phyloP scores from a whole-genome alignment of 2,797 vertebrate species.

The Ctenosaura bakeri region DNA sequence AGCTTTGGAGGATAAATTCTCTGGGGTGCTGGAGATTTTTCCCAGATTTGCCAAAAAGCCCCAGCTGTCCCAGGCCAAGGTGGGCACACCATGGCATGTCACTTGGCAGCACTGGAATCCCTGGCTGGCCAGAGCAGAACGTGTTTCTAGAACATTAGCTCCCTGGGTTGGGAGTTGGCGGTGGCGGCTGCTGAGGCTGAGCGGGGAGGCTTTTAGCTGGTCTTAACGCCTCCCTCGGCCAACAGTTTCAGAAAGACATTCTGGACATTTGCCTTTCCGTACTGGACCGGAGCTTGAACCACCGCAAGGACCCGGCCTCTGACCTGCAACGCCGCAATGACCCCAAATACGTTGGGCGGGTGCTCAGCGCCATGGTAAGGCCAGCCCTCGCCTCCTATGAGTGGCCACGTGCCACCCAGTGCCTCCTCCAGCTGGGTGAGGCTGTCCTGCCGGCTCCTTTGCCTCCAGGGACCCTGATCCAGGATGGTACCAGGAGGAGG shows the following conservation, averaged over 20 bases:
- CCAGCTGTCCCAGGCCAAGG: not conserved
- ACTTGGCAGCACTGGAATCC: not conserved
- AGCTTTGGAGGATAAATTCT: not conserved
- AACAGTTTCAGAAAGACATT: constrained; percentile 80
- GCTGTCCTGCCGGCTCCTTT: no score
- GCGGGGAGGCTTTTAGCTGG: not conserved
- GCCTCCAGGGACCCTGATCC: no score
- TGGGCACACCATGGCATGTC: not conserved
- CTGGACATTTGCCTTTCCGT: constrained; percentile 78
- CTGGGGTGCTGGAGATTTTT: no score
- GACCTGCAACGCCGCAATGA: constrained; percentile 78
- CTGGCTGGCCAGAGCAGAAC: not conserved
- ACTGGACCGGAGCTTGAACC: constrained; percentile 79
- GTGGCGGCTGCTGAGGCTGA: no score
- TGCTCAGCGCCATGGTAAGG: constrained; percentile 84
- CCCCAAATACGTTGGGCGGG: constrained; percentile 80
- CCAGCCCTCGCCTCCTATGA: rapidly evolving
- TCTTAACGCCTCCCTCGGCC: constrained; percentile 28
- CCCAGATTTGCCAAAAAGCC: not conserved
- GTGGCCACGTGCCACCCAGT: rapidly evolving
- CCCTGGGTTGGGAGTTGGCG: not conserved
- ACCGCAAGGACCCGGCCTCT: constrained; percentile 74
- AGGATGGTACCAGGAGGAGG: no score
- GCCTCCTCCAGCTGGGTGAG: not conserved
- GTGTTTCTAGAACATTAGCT: no score